These are phyloP conservation scores for Pyrrhia umbra DNA, from an alignment of 2,888 invertebrate species.

Conservation along the genomic window DNA sequence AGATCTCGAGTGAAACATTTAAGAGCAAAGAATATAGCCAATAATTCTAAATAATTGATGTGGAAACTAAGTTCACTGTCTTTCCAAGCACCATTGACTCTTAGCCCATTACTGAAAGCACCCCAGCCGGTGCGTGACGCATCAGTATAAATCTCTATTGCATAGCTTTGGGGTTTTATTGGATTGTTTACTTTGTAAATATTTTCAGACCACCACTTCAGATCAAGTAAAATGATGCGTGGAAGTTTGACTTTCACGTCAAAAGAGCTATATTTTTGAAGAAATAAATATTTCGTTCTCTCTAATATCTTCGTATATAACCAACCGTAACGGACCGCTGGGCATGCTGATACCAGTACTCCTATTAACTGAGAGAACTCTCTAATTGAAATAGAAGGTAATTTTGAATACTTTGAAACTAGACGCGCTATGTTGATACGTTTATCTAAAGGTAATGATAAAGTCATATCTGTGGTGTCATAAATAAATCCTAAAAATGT, in stretches of 20 bases:
- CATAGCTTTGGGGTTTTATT: neutral
- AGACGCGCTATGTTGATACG: neutral
- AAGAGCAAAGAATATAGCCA: constrained; percentile 4
- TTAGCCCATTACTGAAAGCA: neutral
- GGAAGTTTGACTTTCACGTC: constrained; percentile 1
- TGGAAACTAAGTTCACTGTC: constrained; percentile 15
- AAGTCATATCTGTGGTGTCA: constrained; percentile 7
- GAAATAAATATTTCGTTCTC: constrained; percentile 6
- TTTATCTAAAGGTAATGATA: constrained; percentile 14
- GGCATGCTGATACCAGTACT: constrained; percentile 8
- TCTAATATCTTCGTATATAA: constrained; percentile 12
- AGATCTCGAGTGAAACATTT: constrained; percentile 1
- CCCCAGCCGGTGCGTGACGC: constrained; percentile 14
- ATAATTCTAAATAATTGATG: constrained; percentile 33
- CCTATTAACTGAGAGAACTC: constrained; percentile 8
- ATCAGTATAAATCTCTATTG: constrained; percentile 14
- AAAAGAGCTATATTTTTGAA: neutral
- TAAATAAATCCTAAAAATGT: constrained; percentile 23
- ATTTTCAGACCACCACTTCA: constrained; percentile 5
- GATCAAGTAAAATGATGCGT: neutral
- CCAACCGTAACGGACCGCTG: constrained; percentile 18
- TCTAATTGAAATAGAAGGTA: constrained; percentile 3
- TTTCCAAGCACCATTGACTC: constrained; percentile 20
- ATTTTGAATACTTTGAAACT: neutral
- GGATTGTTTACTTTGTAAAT: neutral